Evolutionary conservation across 2,888 invertebrate genomes (phyloP), one percentile per base, ranked within the genome.

Genomic region (Mesopsocus fuscifrons): DNA sequence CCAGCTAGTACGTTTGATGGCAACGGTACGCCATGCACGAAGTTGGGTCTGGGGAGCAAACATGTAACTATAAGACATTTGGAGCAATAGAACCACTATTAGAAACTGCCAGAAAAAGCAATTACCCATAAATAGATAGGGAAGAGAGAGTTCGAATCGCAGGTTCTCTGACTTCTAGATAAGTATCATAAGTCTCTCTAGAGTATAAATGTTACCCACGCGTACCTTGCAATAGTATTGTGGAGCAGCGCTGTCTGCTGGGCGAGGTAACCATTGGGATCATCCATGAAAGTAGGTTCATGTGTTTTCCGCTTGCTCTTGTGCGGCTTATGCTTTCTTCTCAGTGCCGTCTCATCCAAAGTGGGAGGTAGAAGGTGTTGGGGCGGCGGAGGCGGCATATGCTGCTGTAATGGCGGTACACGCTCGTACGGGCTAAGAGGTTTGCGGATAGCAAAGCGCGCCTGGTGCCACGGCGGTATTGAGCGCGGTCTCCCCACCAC

Each of bases 211-310:
- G n/a, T n/a, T n/a, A n/a, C n/a, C n/a, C n/a, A n/a, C n/a, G n/a
- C n/a, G n/a, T n/a, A n/a, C n/a, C n/a, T 11, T 11, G 76, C 76
- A 61, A 82, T 84, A 8, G 80, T 85, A 55, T 76, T 84, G 55
- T 87, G 85, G 41, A 89, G 61, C 50, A 89, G 60, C 22, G 82
- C 83, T 0, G 89, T 88, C 59, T 91, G 89, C 53, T 89, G 88
- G 3, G 87, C 87, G 51, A 91, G 64, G 61, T 87, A 91, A 2
- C 87, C 89, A 54, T 78, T 82, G 0, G 89, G 88, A 60, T 91
- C 88, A 51, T 91, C 89, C 68, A 89, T 75, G 57, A 88, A 89
- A 23, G 87, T 87, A 2, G 84, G 84, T 13, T 38, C 38, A 5
- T 20, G 38, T 20, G 4, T 3, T 6, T 21, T 17, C 20, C 21